Evolutionary conservation across 2,888 invertebrate genomes (phyloP).

Genomic region (Tetragonula carbonaria): DNA sequence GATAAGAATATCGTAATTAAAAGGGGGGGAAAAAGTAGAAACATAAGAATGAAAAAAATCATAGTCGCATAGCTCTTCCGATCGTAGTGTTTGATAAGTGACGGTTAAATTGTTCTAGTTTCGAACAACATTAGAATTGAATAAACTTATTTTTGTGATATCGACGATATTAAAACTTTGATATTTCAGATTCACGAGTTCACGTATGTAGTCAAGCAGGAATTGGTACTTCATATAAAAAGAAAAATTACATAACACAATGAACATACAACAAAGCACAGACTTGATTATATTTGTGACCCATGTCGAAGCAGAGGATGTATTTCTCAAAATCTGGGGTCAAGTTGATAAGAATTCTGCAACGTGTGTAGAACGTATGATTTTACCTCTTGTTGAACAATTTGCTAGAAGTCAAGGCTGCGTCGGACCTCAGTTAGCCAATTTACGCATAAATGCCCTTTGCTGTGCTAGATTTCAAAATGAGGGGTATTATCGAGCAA

Average conservation of each 20-base stretch:
- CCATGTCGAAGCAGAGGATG: slow-evolving; percentile 89
- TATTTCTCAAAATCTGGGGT: slow-evolving; percentile 90
- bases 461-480: slow-evolving; percentile 89
- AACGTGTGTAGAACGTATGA: slow-evolving; percentile 85
- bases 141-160: slow-evolving; percentile 22
- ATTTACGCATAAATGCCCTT: slow-evolving; percentile 85
- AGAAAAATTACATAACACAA: slow-evolving; percentile 24
- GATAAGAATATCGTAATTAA: background rate
- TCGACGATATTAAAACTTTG: background rate
- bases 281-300: slow-evolving; percentile 85
- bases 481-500: slow-evolving; percentile 88
- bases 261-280: slow-evolving; percentile 46
- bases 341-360: slow-evolving; percentile 86
- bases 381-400: slow-evolving; percentile 79
- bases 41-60: slow-evolving; percentile 4
- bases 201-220: slow-evolving; percentile 20
- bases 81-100: slow-evolving; percentile 34
- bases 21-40: background rate
- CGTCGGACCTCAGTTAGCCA: slow-evolving; percentile 69
- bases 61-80: background rate
- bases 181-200: slow-evolving; percentile 44
- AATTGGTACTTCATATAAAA: slow-evolving; percentile 3
- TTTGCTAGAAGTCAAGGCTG: slow-evolving; percentile 84
- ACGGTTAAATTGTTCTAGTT: slow-evolving; percentile 41
- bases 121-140: slow-evolving; percentile 38